Evolutionary conservation across 2,888 invertebrate genomes (phyloP).

Genomic region (Orchesella flavescens): DNA sequence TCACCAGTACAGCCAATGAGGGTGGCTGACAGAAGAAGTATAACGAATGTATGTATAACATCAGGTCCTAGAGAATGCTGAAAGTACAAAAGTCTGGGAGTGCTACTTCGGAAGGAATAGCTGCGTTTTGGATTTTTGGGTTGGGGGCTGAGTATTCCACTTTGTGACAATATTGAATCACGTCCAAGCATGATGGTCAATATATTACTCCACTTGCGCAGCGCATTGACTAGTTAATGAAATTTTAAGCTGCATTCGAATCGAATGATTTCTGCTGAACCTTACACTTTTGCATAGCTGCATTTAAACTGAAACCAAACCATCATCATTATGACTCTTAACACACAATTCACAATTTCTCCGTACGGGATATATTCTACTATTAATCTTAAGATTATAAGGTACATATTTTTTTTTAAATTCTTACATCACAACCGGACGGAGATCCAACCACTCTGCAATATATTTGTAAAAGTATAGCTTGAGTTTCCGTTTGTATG

Average conservation of each 20-base stretch:
- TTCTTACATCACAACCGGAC: slow-evolving; percentile 17
- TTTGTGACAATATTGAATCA: slow-evolving; percentile 31
- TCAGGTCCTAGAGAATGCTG: slow-evolving; percentile 32
- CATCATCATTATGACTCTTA: too few species aligned
- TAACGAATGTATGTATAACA: slow-evolving; percentile 15
- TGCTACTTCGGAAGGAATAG: not conserved
- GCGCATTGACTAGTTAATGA: slow-evolving; percentile 35
- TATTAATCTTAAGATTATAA: not conserved
- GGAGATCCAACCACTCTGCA: slow-evolving; percentile 12
- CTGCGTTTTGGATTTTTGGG: not conserved
- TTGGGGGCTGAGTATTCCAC: slow-evolving; percentile 32
- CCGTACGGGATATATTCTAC: not conserved
- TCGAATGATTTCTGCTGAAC: too few species aligned
- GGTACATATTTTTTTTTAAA: not conserved
- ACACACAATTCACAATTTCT: too few species aligned
- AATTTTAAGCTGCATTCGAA: slow-evolving; percentile 37
- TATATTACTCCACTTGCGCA: not conserved
- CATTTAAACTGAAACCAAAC: not conserved
- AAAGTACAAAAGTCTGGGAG: slow-evolving; percentile 8
- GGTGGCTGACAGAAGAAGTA: slow-evolving; percentile 26
- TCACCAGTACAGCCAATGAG: slow-evolving; percentile 46
- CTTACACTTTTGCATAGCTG: not conserved
- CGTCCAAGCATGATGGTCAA: slow-evolving; percentile 20
- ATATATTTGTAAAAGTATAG: not conserved
- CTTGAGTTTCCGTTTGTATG: not conserved